Evolutionary conservation across 2,113 vertebrate species (phyloP).

Genomic region (Hemibagrus wyckioides): DNA sequence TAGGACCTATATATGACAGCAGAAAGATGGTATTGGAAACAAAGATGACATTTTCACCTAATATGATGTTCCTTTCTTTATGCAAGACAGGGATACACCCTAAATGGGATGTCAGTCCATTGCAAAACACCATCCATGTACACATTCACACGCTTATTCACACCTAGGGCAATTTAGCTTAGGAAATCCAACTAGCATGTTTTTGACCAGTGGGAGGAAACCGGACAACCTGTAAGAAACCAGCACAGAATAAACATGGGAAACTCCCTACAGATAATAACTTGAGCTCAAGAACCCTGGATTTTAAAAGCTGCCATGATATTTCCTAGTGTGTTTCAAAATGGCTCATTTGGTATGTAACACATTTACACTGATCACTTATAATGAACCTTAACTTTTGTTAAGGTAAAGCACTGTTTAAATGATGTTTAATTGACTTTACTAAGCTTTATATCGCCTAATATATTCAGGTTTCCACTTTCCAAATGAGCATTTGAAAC

Average conservation of each 20-base stretch:
- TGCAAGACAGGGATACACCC: background rate
- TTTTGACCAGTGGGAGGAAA: background rate
- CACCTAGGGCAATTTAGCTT: background rate
- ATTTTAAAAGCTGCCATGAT: background rate
- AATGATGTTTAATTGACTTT: background rate
- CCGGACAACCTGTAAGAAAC: background rate
- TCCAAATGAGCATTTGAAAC: slow-evolving; percentile 11
- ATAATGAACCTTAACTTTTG: background rate
- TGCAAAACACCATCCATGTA: background rate
- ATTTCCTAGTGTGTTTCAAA: background rate
- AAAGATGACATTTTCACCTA: background rate
- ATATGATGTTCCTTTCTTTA: background rate
- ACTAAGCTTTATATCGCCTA: too few species aligned
- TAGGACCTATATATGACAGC: slow-evolving; percentile 23
- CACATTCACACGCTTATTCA: background rate
- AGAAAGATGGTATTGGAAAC: background rate
- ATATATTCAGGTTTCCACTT: background rate
- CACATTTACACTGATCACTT: background rate
- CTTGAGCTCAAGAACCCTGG: background rate
- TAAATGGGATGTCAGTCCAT: background rate
- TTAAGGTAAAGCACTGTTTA: too few species aligned
- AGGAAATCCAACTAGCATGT: background rate
- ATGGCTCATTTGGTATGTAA: background rate
- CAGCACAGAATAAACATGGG: background rate
- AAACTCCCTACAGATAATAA: background rate